These are phyloP conservation scores for Drosophila burlai DNA, from an alignment of 1,140 invertebrate genomes.

Conservation along the genomic window DNA sequence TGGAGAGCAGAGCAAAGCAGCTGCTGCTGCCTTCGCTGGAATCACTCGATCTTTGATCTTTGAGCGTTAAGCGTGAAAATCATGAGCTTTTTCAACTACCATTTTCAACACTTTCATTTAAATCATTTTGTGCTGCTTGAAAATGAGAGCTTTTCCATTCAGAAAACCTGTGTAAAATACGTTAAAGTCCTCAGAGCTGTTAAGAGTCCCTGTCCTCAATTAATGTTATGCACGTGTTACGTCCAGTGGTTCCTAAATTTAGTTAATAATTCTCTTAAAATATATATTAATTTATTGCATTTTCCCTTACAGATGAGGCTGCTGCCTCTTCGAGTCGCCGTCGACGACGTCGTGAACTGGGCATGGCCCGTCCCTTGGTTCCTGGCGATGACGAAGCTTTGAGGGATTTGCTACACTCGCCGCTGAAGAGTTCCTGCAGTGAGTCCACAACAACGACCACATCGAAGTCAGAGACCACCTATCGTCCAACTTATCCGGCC, in stretches of 20 bases:
- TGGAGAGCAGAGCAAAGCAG: background rate
- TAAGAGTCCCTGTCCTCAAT: background rate
- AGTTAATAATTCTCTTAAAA: background rate
- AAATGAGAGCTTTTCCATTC: conserved; percentile 28
- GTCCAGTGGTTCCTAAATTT: background rate
- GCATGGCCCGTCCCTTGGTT: conserved; percentile 79
- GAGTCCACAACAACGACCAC: conserved; percentile 46
- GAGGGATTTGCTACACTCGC: conserved; percentile 69
- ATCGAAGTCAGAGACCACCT: conserved; percentile 48
- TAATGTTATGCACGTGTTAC: conserved; percentile 53
- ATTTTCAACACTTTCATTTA: conserved; percentile 49
- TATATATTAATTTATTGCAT: background rate
- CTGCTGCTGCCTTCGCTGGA: background rate
- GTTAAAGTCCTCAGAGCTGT: conserved; percentile 58
- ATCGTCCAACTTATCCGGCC: background rate
- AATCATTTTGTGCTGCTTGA: conserved; percentile 51
- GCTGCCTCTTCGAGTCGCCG: conserved; percentile 72
- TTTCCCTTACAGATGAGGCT: conserved; percentile 81
- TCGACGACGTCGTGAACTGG: conserved; percentile 84
- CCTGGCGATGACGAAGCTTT: conserved; percentile 81
- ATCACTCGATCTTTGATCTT: conserved; percentile 44
- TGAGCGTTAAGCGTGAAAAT: conserved; percentile 7
- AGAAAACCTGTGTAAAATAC: conserved; percentile 66
- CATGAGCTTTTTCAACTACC: conserved; percentile 11
- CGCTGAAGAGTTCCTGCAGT: conserved; percentile 70